Conservation (phyloP, 2,113 vertebrate genomes). For the human (Homo sapiens) region DNA sequence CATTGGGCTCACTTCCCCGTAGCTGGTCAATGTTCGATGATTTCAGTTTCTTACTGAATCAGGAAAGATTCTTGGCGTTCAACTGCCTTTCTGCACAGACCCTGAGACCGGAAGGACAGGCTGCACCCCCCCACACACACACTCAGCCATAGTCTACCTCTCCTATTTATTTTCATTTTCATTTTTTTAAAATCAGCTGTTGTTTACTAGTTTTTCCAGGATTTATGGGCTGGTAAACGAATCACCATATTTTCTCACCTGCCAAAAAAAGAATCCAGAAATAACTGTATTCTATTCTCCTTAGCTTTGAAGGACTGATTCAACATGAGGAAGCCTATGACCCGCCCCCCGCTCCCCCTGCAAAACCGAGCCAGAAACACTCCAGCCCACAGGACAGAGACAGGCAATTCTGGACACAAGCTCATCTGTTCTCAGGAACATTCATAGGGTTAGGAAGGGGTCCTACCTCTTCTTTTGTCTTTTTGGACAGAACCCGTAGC, state of each 20-base stretch:
- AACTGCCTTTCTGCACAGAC: not conserved
- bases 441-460: not conserved
- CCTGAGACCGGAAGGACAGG: not conserved
- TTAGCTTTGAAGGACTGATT: not conserved
- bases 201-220: slow-evolving; percentile 26
- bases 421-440: not conserved
- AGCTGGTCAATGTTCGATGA: not conserved
- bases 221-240: not conserved
- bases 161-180: not conserved
- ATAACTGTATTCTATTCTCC: not conserved
- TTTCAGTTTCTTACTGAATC: not conserved
- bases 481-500: slow-evolving; percentile 94
- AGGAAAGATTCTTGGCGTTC: not conserved
- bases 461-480: slow-evolving; percentile 96
- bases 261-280: not conserved
- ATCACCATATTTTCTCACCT: slow-evolving; percentile 4
- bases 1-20: not conserved
- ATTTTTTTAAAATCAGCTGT: not conserved
- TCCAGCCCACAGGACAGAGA: not conserved
- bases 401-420: not conserved
- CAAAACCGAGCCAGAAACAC: not conserved
- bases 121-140: too few relatives aligned
- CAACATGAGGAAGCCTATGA: not conserved
- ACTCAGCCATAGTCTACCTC: not conserved
- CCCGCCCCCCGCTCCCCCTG: not conserved